A percentile compares a stretch with the other conserved stretches of the same genome.
Evolutionary conservation across 2,113 vertebrate species (phyloP).

Genomic region (Chaetura pelagica): DNA sequence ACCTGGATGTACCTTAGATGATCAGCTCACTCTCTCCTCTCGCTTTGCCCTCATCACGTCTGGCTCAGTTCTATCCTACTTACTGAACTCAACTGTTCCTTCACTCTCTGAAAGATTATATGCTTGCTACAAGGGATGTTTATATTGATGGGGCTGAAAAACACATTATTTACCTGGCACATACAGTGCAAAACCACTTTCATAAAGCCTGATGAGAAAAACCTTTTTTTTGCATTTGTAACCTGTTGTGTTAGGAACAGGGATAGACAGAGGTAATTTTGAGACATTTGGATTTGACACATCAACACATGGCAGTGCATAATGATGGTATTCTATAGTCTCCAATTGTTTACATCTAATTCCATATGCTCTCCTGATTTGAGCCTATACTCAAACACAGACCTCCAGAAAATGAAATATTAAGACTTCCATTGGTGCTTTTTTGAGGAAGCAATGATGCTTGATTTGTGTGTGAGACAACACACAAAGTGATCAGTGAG

Average conservation of each 20-base stretch:
- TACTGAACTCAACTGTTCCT: background rate
- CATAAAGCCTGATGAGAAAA: background rate
- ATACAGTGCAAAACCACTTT: background rate
- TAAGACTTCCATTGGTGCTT: background rate
- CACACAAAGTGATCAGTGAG: background rate
- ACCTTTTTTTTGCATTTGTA: background rate
- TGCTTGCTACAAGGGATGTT: background rate
- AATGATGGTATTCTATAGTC: background rate
- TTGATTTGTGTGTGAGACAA: background rate
- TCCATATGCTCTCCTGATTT: background rate
- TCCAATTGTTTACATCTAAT: background rate
- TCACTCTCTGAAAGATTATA: background rate
- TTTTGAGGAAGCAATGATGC: background rate
- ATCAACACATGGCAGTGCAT: background rate
- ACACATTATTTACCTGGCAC: background rate
- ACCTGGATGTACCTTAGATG: background rate
- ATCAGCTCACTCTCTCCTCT: background rate
- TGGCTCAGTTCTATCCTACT: background rate
- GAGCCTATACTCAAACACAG: background rate
- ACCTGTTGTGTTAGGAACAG: background rate
- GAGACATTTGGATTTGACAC: background rate
- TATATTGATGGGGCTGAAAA: background rate
- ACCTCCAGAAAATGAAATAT: background rate
- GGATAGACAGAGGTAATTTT: background rate
- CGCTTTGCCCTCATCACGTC: background rate